These are phyloP conservation scores for Lissocephala sabroskyi DNA, from an alignment of 2,888 invertebrate species.

Conservation along the genomic window DNA sequence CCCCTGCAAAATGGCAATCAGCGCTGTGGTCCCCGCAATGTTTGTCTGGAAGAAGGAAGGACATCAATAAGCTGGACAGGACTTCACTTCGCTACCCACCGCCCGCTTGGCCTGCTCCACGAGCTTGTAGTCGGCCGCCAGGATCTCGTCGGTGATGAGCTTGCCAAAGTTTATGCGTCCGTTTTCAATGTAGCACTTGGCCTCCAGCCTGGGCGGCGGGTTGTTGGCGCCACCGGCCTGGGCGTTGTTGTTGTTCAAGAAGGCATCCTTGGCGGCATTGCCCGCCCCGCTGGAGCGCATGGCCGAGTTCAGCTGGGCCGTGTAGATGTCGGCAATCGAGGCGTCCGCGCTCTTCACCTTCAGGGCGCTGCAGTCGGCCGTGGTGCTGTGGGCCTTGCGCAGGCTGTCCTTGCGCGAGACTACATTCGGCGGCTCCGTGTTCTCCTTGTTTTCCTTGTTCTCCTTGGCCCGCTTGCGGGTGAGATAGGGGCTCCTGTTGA, in stretches of 20 bases:
- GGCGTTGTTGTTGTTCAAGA: slow-evolving; percentile 60
- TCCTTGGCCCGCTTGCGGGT: slow-evolving; percentile 60
- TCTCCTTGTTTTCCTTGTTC: slow-evolving; percentile 69
- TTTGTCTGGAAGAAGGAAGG: slow-evolving; percentile 73
- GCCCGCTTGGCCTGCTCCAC: slow-evolving; percentile 88
- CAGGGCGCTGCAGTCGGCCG: slow-evolving; percentile 74
- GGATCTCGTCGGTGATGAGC: slow-evolving; percentile 88
- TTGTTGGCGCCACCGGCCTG: slow-evolving; percentile 33
- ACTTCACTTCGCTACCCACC: too few species aligned
- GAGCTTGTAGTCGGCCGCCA: slow-evolving; percentile 86
- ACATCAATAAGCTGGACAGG: not conserved
- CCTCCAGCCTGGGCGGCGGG: slow-evolving; percentile 66
- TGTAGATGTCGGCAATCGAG: slow-evolving; percentile 66
- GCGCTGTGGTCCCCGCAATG: slow-evolving; percentile 91
- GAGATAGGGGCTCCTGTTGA: slow-evolving; percentile 67
- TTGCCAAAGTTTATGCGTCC: slow-evolving; percentile 86
- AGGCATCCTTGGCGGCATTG: slow-evolving; percentile 58
- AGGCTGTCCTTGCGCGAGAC: slow-evolving; percentile 69
- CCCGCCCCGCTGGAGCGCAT: slow-evolving; percentile 57
- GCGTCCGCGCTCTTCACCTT: slow-evolving; percentile 62
- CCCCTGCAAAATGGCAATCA: slow-evolving; percentile 89
- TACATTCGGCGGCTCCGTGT: slow-evolving; percentile 43
- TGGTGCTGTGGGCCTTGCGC: slow-evolving; percentile 72
- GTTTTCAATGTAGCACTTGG: slow-evolving; percentile 80
- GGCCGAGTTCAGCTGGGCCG: slow-evolving; percentile 68